Base-by-base conservation (phyloP, 2,113 vertebrate species). In the Catharus minimus region DNA sequence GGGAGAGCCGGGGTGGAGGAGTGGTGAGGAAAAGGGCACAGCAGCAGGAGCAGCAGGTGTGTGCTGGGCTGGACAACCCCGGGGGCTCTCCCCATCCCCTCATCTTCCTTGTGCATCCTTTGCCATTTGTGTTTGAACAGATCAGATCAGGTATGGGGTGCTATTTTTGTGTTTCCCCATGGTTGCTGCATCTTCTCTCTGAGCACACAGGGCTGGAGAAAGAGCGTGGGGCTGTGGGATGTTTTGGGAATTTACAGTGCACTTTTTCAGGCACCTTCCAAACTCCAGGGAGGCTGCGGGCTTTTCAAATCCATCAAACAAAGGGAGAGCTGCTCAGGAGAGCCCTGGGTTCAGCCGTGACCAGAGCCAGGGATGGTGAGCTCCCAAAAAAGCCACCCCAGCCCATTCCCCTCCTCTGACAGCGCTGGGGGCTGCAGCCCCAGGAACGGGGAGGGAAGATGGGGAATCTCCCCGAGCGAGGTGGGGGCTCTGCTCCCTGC, bases 211-310 rank as follows among this genome's bases (percentile, higher is more conserved):
- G 2, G 13, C 7, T 9, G 2, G 17, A 16, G 14, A 23, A 56
- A 5, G 20, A 33, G 16, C 16, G 1, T 6, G 11, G 30, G 32
- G 9, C 13, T 0, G 0, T 4, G 11, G 36, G 28, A 18, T 15
- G 5, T 12, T 39, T 39, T 39, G 39, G 39, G 62, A 16, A 18
- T 86, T 80, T 41, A 38, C 41, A 7, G 8, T 6, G 11, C 57
- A 17, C 68, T 8, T 46, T 17, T 10, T 60, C 87, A 41, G 55
- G 7, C 30, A 36, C 6, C 47, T 26, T 46, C 33, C 33, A 15
- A 33, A 46, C 15, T 8, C 11, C 36, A 28, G 52, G 17, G 57
- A 41, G 21, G 24, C 2, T n/a, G 20, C 20, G 39, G 18, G 20
- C 15, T 43, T 17, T 47, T 32, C 33, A 46, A 68, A 24, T 22